Conservation (phyloP, 1,140 invertebrate genomes). For the Apis florea region DNA sequence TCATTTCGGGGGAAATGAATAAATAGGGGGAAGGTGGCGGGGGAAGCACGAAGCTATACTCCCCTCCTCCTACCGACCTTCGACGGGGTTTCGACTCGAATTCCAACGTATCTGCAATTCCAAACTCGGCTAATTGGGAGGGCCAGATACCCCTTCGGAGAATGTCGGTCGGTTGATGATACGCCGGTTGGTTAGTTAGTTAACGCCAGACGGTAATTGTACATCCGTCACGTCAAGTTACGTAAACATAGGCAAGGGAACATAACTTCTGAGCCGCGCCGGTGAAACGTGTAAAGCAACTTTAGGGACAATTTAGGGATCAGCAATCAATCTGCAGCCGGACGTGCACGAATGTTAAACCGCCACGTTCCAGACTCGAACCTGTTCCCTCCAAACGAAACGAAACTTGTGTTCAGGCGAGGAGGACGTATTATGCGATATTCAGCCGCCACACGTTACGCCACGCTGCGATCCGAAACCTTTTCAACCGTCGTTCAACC, state of each 20-base stretch:
- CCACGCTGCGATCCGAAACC: background rate
- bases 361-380: conserved; percentile 13
- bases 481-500: background rate
- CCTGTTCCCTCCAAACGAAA: too few species aligned
- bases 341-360: conserved; percentile 51
- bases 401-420: conserved; percentile 34
- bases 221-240: conserved; percentile 56
- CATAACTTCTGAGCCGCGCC: conserved; percentile 53
- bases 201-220: conserved; percentile 53
- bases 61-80: too few species aligned
- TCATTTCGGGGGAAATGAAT: background rate
- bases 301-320: conserved; percentile 61
- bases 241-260: conserved; percentile 52
- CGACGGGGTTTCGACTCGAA: conserved; percentile 14
- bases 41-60: background rate
- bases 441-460: background rate
- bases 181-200: conserved; percentile 56
- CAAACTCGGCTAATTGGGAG: conserved; percentile 70
- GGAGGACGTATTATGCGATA: background rate
- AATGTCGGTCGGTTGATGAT: conserved; percentile 47
- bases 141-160: conserved; percentile 54
- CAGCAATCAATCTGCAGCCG: conserved; percentile 58
- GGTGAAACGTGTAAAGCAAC: conserved; percentile 50
- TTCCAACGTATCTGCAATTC: conserved; percentile 65
- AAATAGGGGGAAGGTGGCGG: conserved; percentile 19